Conservation (phyloP, 2,113 vertebrate species). For the Raphicerus campestris region DNA sequence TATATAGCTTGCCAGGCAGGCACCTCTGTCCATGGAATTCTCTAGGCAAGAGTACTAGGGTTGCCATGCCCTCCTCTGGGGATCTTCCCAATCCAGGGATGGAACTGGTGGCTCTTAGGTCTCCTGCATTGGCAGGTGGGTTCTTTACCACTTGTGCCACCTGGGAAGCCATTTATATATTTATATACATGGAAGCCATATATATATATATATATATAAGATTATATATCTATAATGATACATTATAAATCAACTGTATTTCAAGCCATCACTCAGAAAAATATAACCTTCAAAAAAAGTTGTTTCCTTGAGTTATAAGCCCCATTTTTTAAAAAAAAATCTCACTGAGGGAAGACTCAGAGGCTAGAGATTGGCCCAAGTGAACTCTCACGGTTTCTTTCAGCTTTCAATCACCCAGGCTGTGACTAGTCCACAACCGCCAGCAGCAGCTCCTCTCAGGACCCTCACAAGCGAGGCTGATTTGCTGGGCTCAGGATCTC, state of each 20-base stretch:
- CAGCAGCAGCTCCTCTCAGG: not conserved
- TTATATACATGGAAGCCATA: not conserved
- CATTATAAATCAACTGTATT: not conserved
- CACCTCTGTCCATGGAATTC: not conserved
- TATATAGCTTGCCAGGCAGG: not conserved
- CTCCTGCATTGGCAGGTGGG: not conserved
- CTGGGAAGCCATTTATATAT: not conserved
- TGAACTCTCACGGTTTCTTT: not conserved
- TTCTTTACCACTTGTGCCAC: not conserved
- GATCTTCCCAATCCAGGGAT: not conserved
- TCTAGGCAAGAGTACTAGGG: not conserved
- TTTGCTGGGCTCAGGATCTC: too few species aligned
- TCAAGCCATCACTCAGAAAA: not conserved
- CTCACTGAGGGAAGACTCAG: not conserved
- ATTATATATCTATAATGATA: not conserved
- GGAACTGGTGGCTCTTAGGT: rapidly evolving
- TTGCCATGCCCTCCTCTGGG: not conserved
- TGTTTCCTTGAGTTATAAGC: not conserved
- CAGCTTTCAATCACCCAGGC: not conserved
- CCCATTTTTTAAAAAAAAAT: not conserved
- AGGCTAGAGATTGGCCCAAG: not conserved
- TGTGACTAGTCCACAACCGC: not conserved
- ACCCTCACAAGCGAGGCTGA: not conserved
- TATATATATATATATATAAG: not conserved
- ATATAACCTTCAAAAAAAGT: not conserved